Evolutionary conservation across 1,140 invertebrate genomes (phyloP).

Genomic region (Phymastichus coffea): DNA sequence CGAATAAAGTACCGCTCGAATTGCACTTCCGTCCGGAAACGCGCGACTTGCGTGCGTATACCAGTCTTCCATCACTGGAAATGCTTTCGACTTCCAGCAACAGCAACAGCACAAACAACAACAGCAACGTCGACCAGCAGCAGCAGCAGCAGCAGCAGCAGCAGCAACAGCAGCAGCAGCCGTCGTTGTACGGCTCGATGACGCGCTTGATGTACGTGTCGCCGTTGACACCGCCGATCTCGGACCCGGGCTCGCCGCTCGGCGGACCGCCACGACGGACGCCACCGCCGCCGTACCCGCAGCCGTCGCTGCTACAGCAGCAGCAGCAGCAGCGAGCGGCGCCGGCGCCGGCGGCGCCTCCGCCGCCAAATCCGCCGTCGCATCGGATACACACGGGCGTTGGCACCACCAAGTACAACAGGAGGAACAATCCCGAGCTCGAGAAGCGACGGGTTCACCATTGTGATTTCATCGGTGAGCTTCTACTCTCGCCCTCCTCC

Average conservation of each 20-base stretch:
- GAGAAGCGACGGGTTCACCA: constrained; percentile 93
- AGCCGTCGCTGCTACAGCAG: constrained; percentile 68
- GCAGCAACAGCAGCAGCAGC: constrained; percentile 40
- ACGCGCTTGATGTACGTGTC: constrained; percentile 72
- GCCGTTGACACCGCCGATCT: constrained; percentile 78
- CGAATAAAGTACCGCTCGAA: no score
- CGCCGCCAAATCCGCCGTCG: constrained; percentile 63
- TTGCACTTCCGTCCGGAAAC: no score
- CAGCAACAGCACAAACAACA: constrained; percentile 40
- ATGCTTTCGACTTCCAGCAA: no score
- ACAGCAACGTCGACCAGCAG: constrained; percentile 42
- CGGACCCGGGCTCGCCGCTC: constrained; percentile 78
- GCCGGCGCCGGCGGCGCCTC: constrained; percentile 62
- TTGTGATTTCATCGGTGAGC: constrained; percentile 90
- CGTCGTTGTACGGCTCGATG: constrained; percentile 51
- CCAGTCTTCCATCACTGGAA: no score
- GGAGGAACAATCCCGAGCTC: constrained; percentile 93
- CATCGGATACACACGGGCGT: constrained; percentile 52
- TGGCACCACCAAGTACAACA: constrained; percentile 72
- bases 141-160: constrained; percentile 35
- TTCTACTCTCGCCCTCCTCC: no score
- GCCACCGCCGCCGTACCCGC: constrained; percentile 66
- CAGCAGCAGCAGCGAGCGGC: constrained; percentile 75
- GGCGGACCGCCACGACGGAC: constrained; percentile 58
- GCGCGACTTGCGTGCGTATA: no score